These are phyloP conservation scores for Gymnothorax javanicus DNA, from an alignment of 2,797 vertebrate species.

Conservation along the genomic window DNA sequence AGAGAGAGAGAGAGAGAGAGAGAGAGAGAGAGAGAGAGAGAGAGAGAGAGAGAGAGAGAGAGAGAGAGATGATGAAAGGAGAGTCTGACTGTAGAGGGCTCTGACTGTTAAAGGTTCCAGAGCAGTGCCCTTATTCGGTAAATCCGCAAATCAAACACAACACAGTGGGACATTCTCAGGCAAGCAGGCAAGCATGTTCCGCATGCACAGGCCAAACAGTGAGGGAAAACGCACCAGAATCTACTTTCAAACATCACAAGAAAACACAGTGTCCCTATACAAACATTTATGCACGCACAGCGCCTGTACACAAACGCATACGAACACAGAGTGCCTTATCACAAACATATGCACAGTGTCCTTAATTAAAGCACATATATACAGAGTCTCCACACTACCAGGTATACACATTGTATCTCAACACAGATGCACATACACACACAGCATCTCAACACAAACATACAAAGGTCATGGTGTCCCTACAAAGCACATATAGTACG, in stretches of 20 bases:
- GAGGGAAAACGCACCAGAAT: constrained; percentile 45
- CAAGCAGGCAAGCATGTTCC: constrained; percentile 72
- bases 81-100: not conserved
- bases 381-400: constrained; percentile 24
- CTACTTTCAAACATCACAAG: constrained; percentile 42
- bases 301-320: not conserved
- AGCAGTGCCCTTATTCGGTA: not conserved
- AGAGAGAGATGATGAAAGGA: too few relatives aligned
- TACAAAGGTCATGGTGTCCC: not conserved
- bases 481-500: too few relatives aligned
- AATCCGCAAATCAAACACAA: constrained; percentile 25
- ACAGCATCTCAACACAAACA: constrained; percentile 29
- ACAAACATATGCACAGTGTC: constrained; percentile 49
- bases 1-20: constrained; percentile 18
- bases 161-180: constrained; percentile 20
- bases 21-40: constrained; percentile 5
- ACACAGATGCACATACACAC: constrained; percentile 19
- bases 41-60: too few relatives aligned
- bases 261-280: not conserved
- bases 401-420: constrained; percentile 26
- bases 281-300: not conserved
- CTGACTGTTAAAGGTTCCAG: not conserved
- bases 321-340: not conserved
- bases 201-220: constrained; percentile 63
- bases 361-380: constrained; percentile 18